Conservation (phyloP, 1,140 invertebrate genomes). For the Antheraea mylitta region DNA sequence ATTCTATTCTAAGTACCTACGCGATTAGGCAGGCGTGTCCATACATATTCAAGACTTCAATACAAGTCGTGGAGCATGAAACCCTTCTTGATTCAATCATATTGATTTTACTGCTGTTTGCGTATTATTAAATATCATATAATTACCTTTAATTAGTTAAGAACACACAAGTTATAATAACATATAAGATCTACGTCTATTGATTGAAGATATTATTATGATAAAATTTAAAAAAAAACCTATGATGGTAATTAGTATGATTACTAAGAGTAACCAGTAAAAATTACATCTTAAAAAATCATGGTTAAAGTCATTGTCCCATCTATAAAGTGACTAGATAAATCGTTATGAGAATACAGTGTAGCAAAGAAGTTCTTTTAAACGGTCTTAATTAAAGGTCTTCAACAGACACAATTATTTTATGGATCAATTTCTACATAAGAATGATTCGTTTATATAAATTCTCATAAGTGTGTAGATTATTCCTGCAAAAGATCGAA, state of each 20-base stretch:
- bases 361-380: no score
- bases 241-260: neutral
- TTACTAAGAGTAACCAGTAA: neutral
- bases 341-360: no score
- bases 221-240: neutral
- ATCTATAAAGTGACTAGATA: no score
- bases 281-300: neutral
- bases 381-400: no score
- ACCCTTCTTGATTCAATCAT: neutral
- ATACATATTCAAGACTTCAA: slow-evolving; percentile 1
- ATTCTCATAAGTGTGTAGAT: no score
- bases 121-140: neutral
- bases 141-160: neutral
- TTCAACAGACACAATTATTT: no score
- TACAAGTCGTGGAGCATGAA: neutral
- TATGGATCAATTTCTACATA: no score
- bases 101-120: neutral
- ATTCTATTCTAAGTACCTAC: neutral
- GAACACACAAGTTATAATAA: no score
- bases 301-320: no score
- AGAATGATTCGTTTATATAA: no score
- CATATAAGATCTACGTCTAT: neutral
- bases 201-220: neutral
- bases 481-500: no score
- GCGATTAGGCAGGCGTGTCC: slow-evolving; percentile 1